Evolutionary conservation across 1,140 invertebrate species (phyloP).

Genomic region (Caenorhabditis latens): DNA sequence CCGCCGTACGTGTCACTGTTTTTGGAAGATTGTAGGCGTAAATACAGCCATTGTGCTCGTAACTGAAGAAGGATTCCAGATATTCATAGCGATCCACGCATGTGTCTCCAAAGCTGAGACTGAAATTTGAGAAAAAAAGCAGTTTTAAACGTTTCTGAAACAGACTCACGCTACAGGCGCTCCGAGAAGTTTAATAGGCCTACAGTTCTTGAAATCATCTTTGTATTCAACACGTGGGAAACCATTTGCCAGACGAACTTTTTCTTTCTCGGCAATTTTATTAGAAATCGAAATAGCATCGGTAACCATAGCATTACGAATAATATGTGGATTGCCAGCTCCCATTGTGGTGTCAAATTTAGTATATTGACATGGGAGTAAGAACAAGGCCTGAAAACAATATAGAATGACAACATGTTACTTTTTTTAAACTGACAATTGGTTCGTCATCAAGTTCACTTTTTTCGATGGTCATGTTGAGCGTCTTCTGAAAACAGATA

Average conservation of each 20-base stretch:
- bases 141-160: no score
- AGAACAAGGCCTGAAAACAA: background rate
- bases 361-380: conserved; percentile 16
- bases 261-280: background rate
- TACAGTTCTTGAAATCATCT: background rate
- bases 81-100: background rate
- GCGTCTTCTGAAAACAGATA: background rate
- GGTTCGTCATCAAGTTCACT: background rate
- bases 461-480: background rate
- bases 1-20: background rate
- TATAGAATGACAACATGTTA: background rate
- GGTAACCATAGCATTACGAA: conserved; percentile 5
- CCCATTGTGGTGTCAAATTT: background rate
- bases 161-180: background rate
- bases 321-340: background rate
- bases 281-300: background rate
- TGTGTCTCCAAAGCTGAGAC: background rate
- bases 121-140: background rate
- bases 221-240: background rate
- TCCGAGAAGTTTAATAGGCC: background rate
- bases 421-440: background rate
- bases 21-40: conserved; percentile 14
- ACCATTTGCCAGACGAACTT: background rate
- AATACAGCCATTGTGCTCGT: background rate
- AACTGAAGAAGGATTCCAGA: background rate